Percentiles rank a stretch among this genome's conserved stretches.
Conservation (phyloP, 1,140 invertebrate species). For the Drosophila bocqueti region DNA sequence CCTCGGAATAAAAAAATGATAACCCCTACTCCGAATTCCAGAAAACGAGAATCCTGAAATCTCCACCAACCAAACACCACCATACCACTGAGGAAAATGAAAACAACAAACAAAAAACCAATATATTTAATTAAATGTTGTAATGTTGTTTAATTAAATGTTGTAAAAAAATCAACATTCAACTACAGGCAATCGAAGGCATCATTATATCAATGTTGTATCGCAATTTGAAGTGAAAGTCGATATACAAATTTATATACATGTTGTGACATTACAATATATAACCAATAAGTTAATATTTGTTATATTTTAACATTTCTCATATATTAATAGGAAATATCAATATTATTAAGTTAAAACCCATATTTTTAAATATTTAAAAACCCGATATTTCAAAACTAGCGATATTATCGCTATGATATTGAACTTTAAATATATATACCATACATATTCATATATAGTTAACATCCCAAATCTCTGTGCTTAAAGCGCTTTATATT, state of each 20-base stretch:
- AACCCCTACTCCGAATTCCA: constrained; percentile 10
- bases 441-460: too few species aligned
- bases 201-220: neutral
- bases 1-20: neutral
- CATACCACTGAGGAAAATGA: neutral
- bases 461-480: neutral
- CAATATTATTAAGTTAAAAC: too few species aligned
- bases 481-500: neutral
- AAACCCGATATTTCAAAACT: neutral
- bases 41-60: neutral
- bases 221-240: neutral
- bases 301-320: too few species aligned
- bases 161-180: neutral
- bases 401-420: neutral
- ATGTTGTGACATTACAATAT: neutral
- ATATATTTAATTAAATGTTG: neutral
- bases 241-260: neutral
- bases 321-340: too few species aligned
- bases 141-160: neutral
- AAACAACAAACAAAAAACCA: neutral
- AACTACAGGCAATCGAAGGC: neutral
- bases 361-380: neutral
- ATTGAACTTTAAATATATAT: neutral
- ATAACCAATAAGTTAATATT: neutral
- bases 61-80: neutral